These are phyloP conservation scores for Orussus abietinus DNA, from an alignment of 1,140 invertebrate genomes.

Conservation along the genomic window DNA sequence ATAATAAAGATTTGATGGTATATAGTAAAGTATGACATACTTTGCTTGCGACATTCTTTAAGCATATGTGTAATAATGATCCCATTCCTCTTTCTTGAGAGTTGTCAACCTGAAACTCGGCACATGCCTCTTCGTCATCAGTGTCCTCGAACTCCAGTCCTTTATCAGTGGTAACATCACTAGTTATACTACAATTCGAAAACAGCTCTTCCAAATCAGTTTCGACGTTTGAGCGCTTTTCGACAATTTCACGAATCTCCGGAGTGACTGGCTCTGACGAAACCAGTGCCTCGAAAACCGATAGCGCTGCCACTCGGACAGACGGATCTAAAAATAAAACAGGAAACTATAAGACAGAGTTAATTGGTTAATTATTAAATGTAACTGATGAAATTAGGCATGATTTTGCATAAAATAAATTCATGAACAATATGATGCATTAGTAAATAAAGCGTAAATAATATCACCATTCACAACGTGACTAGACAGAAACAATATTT, in stretches of 20 bases:
- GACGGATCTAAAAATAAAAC: conserved; percentile 59
- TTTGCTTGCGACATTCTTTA: conserved; percentile 41
- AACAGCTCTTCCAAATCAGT: conserved; percentile 20
- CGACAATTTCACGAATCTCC: conserved; percentile 52
- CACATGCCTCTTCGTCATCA: conserved; percentile 6
- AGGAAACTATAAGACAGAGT: conserved; percentile 6
- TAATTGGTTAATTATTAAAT: too few relatives aligned
- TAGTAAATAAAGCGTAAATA: too few relatives aligned
- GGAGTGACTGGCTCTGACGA: conserved; percentile 60
- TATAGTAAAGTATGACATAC: conserved; percentile 24
- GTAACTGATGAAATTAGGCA: too few relatives aligned
- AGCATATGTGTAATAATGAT: conserved; percentile 37
- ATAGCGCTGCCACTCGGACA: conserved; percentile 70
- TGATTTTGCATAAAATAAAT: too few relatives aligned
- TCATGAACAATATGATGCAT: too few relatives aligned
- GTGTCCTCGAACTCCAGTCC: conserved; percentile 11
- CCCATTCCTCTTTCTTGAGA: conserved; percentile 25
- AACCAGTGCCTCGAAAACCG: conserved; percentile 72
- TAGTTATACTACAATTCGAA: conserved; percentile 23
- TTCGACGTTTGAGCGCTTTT: conserved; percentile 32
- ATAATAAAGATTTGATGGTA: too few relatives aligned
- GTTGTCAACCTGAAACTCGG: conserved; percentile 8
- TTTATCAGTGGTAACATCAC: conserved; percentile 30
- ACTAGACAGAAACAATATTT: too few relatives aligned
- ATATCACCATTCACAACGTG: too few relatives aligned